These are phyloP conservation scores for Delichon dasypus DNA, from an alignment of 2,797 vertebrate genomes.

Conservation along the genomic window DNA sequence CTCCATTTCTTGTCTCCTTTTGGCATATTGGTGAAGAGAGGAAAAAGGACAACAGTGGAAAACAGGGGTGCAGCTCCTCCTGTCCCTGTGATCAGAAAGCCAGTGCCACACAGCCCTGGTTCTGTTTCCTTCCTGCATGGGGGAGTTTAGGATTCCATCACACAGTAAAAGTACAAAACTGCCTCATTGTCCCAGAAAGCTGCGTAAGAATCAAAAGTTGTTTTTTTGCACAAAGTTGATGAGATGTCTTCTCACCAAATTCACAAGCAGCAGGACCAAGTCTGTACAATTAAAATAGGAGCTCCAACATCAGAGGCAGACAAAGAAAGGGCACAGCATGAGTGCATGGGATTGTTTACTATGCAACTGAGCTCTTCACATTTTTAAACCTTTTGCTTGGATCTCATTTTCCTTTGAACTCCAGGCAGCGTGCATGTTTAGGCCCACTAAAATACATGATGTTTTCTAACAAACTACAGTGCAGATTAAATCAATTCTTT, in stretches of 20 bases:
- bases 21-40: neutral
- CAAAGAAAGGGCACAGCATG: conserved; percentile 21
- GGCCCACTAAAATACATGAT: neutral
- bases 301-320: conserved; percentile 19
- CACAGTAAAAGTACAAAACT: neutral
- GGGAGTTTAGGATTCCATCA: neutral
- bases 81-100: neutral
- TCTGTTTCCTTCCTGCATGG: neutral
- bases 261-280: neutral
- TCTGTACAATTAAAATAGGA: neutral
- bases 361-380: neutral
- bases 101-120: neutral
- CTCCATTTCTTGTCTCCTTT: neutral
- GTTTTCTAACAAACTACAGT: neutral
- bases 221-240: neutral
- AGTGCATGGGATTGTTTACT: conserved; percentile 33
- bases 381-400: conserved; percentile 24
- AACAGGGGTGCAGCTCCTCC: neutral
- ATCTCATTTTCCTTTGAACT: conserved; percentile 38
- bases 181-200: neutral
- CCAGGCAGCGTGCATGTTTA: neutral
- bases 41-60: neutral
- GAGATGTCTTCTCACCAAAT: neutral
- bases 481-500: neutral
- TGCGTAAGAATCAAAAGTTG: neutral